Evolutionary conservation across 1,140 invertebrate genomes (phyloP), one percentile per base, ranked within the genome.

Genomic region (Octopus sinensis): DNA sequence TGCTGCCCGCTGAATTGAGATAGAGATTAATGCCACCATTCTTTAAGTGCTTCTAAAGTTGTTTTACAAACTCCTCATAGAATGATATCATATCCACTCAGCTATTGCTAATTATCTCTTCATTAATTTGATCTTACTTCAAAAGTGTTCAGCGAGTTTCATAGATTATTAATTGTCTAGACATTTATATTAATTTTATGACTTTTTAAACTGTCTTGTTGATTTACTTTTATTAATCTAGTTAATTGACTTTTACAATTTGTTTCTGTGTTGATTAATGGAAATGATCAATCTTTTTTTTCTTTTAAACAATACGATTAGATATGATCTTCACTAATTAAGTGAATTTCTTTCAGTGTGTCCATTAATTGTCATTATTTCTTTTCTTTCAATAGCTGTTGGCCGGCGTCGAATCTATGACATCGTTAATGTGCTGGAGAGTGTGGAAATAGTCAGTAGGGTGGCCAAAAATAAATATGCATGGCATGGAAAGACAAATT

Each of bases 341-440:
- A 43, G 3, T 43, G 3, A 43, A 43, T 43, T 68, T n/a, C 62
- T n/a, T 68, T 12, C 12, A 68, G n/a, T 68, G 62, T 77, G 10
- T 30, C 76, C 76, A 17, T 30, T 52, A 17, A 77, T 30, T 77
- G 10, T 77, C 76, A 17, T 77, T 52, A 12, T 30, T 9, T 79
- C 54, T 79, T 56, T 12, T 56, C 10, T 54, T 43, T 56, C n/a
- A 13, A 5, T 84, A 91, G 91, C 83, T 84, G 90, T 91, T 51
- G 94, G 94, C 88, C 93, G 94, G 85, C 88, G 94, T 76, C 91
- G 94, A 87, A 94, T 95, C 88, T 95, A 95, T 91, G 94, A 95
- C 86, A 95, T 95, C 82, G 94, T 95, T 56, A 95, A 95, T 91
- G 94, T 95, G 78, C 88, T 95, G 78, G 94, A 95, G 88, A 94